These are phyloP conservation scores for Hyles euphorbiae DNA, from an alignment of 1,140 invertebrate genomes.

Conservation along the genomic window DNA sequence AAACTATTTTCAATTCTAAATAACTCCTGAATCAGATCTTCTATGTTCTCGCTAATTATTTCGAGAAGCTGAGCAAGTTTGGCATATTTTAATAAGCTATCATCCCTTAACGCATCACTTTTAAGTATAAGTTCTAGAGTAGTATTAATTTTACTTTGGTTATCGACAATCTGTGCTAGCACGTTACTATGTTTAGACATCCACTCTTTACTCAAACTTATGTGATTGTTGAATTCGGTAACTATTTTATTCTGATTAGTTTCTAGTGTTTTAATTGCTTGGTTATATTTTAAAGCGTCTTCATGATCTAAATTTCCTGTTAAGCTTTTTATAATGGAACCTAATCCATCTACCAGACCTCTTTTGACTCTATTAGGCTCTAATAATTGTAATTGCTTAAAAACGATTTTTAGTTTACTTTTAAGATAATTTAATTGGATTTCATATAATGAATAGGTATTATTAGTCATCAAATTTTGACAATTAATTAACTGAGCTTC, in stretches of 20 bases:
- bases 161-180: slow-evolving; percentile 10
- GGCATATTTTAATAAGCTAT: slow-evolving; percentile 26
- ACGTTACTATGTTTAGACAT: slow-evolving; percentile 16
- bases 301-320: slow-evolving; percentile 23
- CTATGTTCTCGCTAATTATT: slow-evolving; percentile 33
- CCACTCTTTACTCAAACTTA: slow-evolving; percentile 22
- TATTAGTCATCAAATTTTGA: slow-evolving; percentile 8
- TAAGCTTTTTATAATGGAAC: slow-evolving; percentile 26
- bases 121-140: slow-evolving; percentile 10
- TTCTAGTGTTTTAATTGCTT: slow-evolving; percentile 17
- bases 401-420: slow-evolving; percentile 15
- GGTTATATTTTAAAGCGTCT: slow-evolving; percentile 22
- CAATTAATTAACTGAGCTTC: slow-evolving; percentile 10
- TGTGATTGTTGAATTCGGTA: slow-evolving; percentile 21
- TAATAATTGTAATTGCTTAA: slow-evolving; percentile 14
- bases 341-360: slow-evolving; percentile 23
- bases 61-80: slow-evolving; percentile 31
- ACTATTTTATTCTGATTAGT: slow-evolving; percentile 17
- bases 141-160: slow-evolving; percentile 18
- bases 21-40: slow-evolving; percentile 30
- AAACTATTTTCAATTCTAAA: slow-evolving; percentile 32
- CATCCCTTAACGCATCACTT: slow-evolving; percentile 6
- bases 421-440: slow-evolving; percentile 14
- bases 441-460: slow-evolving; percentile 18
- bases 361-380: slow-evolving; percentile 21